Evolutionary conservation across 2,797 vertebrate genomes (phyloP).

Genomic region (Neosalanx taihuensis): DNA sequence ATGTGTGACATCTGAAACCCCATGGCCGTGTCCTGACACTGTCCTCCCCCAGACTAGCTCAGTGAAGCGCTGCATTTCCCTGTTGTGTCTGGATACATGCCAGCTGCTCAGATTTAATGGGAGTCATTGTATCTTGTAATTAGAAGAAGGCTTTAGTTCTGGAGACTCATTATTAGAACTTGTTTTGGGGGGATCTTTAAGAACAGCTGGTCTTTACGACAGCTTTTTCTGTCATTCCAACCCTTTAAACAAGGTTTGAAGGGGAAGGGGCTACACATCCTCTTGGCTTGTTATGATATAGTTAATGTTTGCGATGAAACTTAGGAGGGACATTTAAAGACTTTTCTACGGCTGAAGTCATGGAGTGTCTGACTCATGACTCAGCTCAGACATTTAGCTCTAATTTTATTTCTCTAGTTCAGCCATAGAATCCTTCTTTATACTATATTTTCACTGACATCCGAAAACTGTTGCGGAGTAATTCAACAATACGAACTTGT

Average conservation of each 20-base stretch:
- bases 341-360: constrained; percentile 19
- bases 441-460: constrained; percentile 11
- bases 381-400: constrained; percentile 19
- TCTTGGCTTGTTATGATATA: constrained; percentile 45
- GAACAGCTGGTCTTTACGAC: constrained; percentile 1
- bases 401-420: neutral
- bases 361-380: constrained; percentile 34
- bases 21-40: constrained; percentile 24
- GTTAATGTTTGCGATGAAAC: constrained; percentile 52
- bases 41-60: neutral
- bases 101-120: constrained; percentile 42
- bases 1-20: constrained; percentile 27
- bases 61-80: neutral
- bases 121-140: constrained; percentile 49
- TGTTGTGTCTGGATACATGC: constrained; percentile 13
- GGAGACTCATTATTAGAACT: constrained; percentile 32
- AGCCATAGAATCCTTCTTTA: constrained; percentile 5
- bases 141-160: constrained; percentile 51
- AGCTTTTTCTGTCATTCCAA: constrained; percentile 1
- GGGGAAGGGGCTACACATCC: constrained; percentile 29
- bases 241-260: constrained; percentile 49
- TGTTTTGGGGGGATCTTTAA: constrained; percentile 12
- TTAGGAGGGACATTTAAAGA: constrained; percentile 41
- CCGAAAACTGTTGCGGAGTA: neutral
- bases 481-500: neutral